phyloP scores from a whole-genome alignment of 2,888 invertebrate genomes.

The Thymelicus sylvestris region DNA sequence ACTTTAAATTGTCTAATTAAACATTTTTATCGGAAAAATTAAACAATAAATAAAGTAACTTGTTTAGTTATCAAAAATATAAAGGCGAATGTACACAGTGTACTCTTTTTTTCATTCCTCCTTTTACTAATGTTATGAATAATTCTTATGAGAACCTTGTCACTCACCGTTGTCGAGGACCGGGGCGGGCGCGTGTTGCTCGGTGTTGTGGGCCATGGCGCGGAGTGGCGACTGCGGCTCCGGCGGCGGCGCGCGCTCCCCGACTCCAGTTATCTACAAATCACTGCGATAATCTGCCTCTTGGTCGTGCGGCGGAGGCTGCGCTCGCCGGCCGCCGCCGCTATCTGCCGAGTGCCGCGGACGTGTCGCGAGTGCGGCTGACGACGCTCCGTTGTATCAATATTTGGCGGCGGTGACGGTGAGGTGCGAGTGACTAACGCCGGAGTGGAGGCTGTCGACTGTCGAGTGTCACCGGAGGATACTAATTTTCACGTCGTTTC shows the following conservation, averaged over 20 bases:
- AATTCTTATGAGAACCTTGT: neutral
- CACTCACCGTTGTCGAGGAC: conserved; percentile 10
- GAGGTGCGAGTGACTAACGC: neutral
- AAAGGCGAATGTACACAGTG: too few relatives aligned
- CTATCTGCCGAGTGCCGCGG: too few relatives aligned
- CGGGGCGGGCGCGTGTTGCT: neutral
- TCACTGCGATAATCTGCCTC: neutral
- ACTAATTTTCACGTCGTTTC: conserved; percentile 26
- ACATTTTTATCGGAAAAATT: too few relatives aligned
- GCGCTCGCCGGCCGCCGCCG: neutral
- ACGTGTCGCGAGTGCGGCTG: too few relatives aligned
- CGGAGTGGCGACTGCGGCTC: neutral
- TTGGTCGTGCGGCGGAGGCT: neutral
- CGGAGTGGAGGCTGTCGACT: conserved; percentile 8
- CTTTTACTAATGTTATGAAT: too few relatives aligned
- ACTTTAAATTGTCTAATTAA: too few relatives aligned
- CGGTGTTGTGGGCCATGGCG: conserved; percentile 5
- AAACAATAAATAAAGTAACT: too few relatives aligned
- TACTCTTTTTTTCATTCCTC: too few relatives aligned
- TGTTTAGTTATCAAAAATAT: too few relatives aligned
- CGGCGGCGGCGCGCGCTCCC: neutral
- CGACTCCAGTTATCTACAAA: neutral
- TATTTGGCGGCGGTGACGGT: too few relatives aligned
- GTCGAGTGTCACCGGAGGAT: too few relatives aligned
- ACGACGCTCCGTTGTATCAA: neutral